Percentiles rank a stretch among this genome's conserved stretches.
Evolutionary conservation across 2,113 vertebrate genomes (phyloP).

Genomic region (Coryphaenoides rupestris): DNA sequence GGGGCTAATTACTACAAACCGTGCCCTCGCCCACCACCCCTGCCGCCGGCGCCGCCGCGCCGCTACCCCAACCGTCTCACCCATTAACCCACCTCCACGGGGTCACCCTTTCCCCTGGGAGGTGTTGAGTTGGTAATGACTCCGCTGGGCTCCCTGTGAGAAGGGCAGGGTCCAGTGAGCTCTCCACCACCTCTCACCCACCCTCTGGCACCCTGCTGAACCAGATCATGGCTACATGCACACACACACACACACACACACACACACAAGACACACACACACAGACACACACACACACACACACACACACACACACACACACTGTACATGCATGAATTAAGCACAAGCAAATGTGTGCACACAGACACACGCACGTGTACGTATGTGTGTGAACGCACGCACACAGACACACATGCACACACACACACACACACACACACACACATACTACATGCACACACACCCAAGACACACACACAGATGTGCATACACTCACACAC

Average conservation of each 20-base stretch:
- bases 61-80: no score
- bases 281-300: slow-evolving; percentile 8
- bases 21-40: slow-evolving; percentile 48
- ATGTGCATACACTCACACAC: no score
- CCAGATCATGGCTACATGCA: slow-evolving; percentile 10
- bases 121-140: slow-evolving; percentile 71
- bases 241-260: not conserved
- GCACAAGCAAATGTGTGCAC: no score
- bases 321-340: no score
- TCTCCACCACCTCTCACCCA: slow-evolving; percentile 26
- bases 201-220: not conserved
- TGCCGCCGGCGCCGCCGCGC: no score
- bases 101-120: slow-evolving; percentile 68
- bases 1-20: slow-evolving; percentile 58
- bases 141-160: slow-evolving; percentile 69
- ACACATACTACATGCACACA: no score
- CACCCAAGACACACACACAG: no score
- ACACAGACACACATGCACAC: not conserved
- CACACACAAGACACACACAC: no score
- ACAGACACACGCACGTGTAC: slow-evolving; percentile 3
- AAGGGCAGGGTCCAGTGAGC: slow-evolving; percentile 37
- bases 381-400: no score
- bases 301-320: not conserved
- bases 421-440: no score
- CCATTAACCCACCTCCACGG: slow-evolving; percentile 33